A percentile compares a stretch with the other conserved stretches of the same genome.
phyloP scores from a whole-genome alignment of 2,113 vertebrate species.

The Phainopepla nitens region DNA sequence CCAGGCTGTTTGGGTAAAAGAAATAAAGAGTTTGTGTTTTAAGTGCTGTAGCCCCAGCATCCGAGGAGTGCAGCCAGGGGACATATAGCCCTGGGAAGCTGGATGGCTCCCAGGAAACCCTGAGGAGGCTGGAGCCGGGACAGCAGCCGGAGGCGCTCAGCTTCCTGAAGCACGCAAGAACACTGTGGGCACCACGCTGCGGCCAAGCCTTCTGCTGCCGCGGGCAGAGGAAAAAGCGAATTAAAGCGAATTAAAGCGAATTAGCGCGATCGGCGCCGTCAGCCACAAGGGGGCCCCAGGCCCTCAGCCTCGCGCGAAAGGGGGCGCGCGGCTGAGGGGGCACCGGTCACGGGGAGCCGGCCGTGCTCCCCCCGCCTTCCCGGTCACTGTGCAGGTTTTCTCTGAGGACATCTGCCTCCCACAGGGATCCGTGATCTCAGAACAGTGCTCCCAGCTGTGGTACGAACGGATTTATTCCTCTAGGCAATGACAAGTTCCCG shows the following conservation, averaged over 20 bases:
- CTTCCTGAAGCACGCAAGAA: background rate
- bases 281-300: conserved; percentile 56
- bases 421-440: accelerated
- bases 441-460: accelerated
- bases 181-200: accelerated
- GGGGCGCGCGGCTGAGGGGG: background rate
- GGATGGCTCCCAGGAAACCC: background rate
- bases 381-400: accelerated
- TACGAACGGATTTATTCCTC: background rate
- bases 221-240: background rate
- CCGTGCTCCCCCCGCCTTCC: accelerated
- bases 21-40: background rate
- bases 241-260: background rate
- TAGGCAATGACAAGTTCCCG: background rate
- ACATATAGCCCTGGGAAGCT: background rate
- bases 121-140: background rate
- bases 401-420: background rate
- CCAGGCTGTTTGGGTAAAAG: background rate
- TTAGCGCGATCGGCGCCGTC: background rate
- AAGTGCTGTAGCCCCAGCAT: background rate
- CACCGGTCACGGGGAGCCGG: accelerated
- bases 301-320: background rate
- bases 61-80: conserved; percentile 2
- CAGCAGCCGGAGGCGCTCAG: background rate
- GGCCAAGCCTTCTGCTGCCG: background rate